phyloP scores from a whole-genome alignment of 2,113 vertebrate genomes.

The Echinops telfairi region DNA sequence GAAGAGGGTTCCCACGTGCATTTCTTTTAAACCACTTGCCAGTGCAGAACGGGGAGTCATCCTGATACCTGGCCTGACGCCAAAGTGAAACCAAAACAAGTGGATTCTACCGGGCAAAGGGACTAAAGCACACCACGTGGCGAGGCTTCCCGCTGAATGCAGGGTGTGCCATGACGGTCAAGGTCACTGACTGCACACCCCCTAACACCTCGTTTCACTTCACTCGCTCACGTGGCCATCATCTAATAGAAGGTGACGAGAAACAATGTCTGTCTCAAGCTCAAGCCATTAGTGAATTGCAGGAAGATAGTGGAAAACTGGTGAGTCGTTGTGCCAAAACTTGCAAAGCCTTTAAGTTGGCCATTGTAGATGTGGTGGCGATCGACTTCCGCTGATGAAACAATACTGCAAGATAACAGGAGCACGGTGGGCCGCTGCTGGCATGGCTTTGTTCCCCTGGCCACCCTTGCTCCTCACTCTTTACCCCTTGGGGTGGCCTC shows the following conservation, averaged over 20 bases:
- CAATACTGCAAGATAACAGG: background rate
- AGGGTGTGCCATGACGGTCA: background rate
- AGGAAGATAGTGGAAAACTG: background rate
- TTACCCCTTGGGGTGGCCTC: background rate
- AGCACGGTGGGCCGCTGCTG: background rate
- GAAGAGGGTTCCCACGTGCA: background rate
- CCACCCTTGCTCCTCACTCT: background rate
- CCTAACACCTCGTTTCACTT: background rate
- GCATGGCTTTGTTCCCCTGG: background rate
- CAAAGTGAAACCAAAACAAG: slow-evolving; percentile 46
- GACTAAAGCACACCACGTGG: background rate
- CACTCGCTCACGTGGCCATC: slow-evolving; percentile 36
- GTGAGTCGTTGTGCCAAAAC: background rate
- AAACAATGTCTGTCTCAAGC: background rate
- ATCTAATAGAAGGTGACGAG: background rate
- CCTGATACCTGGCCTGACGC: background rate
- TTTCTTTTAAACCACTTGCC: slow-evolving; percentile 46
- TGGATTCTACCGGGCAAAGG: background rate
- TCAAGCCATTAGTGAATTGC: background rate
- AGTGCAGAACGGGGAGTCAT: background rate
- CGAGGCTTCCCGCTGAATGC: background rate
- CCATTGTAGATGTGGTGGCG: background rate
- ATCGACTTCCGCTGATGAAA: background rate
- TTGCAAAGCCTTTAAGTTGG: background rate
- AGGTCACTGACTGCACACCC: slow-evolving; percentile 64